phyloP scores from a whole-genome alignment of 2,888 invertebrate species.

The Thecophora atra region DNA sequence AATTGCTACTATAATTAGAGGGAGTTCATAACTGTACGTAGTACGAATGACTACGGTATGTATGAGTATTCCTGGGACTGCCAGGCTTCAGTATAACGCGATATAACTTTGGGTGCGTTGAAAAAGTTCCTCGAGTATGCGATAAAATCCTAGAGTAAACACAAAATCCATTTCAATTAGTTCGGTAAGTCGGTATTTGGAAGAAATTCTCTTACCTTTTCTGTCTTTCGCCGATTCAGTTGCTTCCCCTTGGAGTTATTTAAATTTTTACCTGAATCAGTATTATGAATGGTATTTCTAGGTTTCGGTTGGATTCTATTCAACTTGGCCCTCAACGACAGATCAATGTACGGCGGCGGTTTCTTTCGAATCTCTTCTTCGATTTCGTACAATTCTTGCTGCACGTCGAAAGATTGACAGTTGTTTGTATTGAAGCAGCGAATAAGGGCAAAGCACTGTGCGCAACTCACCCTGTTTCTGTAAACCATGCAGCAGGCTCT shows the following conservation, averaged over 20 bases:
- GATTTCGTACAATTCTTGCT: slow-evolving; percentile 63
- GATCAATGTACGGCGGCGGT: slow-evolving; percentile 59
- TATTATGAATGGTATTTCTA: slow-evolving; percentile 2
- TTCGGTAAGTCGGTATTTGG: not conserved
- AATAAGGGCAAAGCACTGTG: not conserved
- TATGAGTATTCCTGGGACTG: slow-evolving; percentile 56
- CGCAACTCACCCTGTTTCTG: slow-evolving; percentile 58
- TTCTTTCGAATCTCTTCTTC: slow-evolving; percentile 59
- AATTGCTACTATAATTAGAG: slow-evolving; percentile 19
- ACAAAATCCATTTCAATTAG: not conserved
- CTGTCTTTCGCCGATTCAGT: slow-evolving; percentile 38
- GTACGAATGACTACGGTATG: slow-evolving; percentile 51
- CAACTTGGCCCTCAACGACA: slow-evolving; percentile 52
- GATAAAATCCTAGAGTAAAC: slow-evolving; percentile 50
- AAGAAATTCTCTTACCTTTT: slow-evolving; percentile 39
- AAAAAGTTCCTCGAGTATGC: slow-evolving; percentile 53
- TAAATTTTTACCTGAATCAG: slow-evolving; percentile 21
- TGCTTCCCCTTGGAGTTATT: slow-evolving; percentile 36
- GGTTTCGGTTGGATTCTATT: slow-evolving; percentile 40
- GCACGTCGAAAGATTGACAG: not conserved
- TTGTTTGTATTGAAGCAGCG: not conserved
- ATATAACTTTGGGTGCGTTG: slow-evolving; percentile 50
- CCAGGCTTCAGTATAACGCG: slow-evolving; percentile 48
- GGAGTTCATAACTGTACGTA: not conserved
- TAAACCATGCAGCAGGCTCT: slow-evolving; percentile 68